phyloP scores from a whole-genome alignment of 2,888 invertebrate genomes.

The Gnatocerus cornutus region DNA sequence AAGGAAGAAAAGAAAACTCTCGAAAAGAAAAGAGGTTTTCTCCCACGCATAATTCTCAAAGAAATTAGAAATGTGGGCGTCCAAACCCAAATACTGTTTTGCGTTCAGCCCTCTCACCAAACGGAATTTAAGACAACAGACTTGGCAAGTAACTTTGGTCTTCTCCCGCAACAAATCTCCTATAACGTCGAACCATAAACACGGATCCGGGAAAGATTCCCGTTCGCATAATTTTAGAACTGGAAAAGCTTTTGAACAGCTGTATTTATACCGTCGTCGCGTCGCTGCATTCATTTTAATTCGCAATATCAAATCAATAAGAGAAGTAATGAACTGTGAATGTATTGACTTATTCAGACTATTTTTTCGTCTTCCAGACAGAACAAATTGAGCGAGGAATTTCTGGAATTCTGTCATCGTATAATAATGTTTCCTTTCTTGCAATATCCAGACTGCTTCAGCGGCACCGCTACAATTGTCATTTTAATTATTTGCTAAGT shows the following conservation, averaged over 20 bases:
- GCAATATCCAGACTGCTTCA: background rate
- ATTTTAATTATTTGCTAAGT: slow-evolving; percentile 15
- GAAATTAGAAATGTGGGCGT: slow-evolving; percentile 21
- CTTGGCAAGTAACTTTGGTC: slow-evolving; percentile 15
- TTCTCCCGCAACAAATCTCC: slow-evolving; percentile 16
- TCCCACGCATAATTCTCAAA: slow-evolving; percentile 4
- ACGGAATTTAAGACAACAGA: slow-evolving; percentile 17
- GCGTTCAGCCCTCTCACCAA: background rate
- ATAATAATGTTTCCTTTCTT: background rate
- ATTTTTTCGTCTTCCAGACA: background rate
- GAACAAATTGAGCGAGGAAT: background rate
- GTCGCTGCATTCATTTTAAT: slow-evolving; percentile 18
- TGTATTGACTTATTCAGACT: too few relatives aligned
- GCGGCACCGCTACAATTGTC: background rate
- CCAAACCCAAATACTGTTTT: background rate
- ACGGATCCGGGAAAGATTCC: slow-evolving; percentile 10
- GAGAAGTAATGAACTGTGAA: too few relatives aligned
- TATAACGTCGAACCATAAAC: slow-evolving; percentile 18
- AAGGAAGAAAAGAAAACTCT: background rate
- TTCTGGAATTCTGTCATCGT: slow-evolving; percentile 1
- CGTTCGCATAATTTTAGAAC: slow-evolving; percentile 13
- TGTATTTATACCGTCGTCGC: background rate
- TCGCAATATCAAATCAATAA: background rate
- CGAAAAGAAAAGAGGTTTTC: background rate
- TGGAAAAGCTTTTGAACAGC: slow-evolving; percentile 1